Percentiles rank a stretch among this genome's conserved stretches.
These are phyloP conservation scores for Keiferia lycopersicella DNA, from an alignment of 2,888 invertebrate species.

Conservation along the genomic window DNA sequence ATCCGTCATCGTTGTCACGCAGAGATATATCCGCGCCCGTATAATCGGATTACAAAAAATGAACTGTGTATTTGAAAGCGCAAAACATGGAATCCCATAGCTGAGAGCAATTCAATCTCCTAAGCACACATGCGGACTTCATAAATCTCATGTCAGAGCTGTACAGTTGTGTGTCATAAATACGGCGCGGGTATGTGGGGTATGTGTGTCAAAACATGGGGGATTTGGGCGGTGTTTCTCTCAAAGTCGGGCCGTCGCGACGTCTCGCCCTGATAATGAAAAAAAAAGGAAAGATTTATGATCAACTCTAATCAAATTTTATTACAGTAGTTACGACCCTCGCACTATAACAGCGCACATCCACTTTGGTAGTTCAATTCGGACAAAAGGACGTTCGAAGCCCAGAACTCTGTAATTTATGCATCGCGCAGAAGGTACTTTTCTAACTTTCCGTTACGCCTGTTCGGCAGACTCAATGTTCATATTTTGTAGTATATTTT, in stretches of 20 bases:
- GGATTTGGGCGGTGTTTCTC: slow-evolving; percentile 67
- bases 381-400: background rate
- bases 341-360: slow-evolving; percentile 30
- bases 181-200: slow-evolving; percentile 68
- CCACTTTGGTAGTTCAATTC: slow-evolving; percentile 20
- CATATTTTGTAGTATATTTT: background rate
- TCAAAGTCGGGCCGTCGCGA: slow-evolving; percentile 40
- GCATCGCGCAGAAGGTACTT: background rate
- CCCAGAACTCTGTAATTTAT: slow-evolving; percentile 1
- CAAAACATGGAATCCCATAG: slow-evolving; percentile 52
- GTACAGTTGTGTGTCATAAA: slow-evolving; percentile 71
- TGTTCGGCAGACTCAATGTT: background rate
- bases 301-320: slow-evolving; percentile 78
- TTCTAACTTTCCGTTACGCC: background rate
- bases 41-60: slow-evolving; percentile 45
- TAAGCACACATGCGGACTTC: slow-evolving; percentile 75
- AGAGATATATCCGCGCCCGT: slow-evolving; percentile 31
- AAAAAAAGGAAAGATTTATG: slow-evolving; percentile 79
- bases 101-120: slow-evolving; percentile 67
- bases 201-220: slow-evolving; percentile 79
- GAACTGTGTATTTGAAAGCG: slow-evolving; percentile 43
- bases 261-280: slow-evolving; percentile 69
- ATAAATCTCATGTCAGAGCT: slow-evolving; percentile 75
- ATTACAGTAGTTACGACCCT: slow-evolving; percentile 67
- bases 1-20: slow-evolving; percentile 24